Evolutionary conservation across 2,797 vertebrate species (phyloP).

Genomic region (Pseudochirops cupreus): DNA sequence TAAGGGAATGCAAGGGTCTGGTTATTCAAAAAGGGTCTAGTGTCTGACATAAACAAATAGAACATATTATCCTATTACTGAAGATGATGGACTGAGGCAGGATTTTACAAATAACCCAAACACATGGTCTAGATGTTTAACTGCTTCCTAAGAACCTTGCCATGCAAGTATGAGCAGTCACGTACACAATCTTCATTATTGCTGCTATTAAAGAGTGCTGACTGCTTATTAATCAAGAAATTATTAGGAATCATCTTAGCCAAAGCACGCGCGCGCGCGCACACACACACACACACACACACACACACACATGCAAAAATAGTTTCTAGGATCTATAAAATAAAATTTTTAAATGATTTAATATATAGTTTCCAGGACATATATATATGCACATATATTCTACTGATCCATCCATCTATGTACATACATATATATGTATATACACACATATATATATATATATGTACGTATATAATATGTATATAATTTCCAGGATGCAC

Average conservation of each 20-base stretch:
- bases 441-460: not conserved
- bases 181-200: not conserved
- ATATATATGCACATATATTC: no score
- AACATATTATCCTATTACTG: not conserved
- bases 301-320: no score
- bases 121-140: not conserved
- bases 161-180: not conserved
- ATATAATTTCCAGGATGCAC: not conserved
- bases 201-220: not conserved
- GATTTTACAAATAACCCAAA: constrained; percentile 8
- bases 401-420: not conserved
- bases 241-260: constrained; percentile 22
- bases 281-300: no score
- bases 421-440: not conserved
- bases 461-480: not conserved
- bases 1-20: not conserved
- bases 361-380: no score
- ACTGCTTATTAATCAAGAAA: not conserved
- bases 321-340: no score
- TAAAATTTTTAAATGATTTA: no score
- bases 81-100: constrained; percentile 13
- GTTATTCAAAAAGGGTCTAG: not conserved
- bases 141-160: not conserved
- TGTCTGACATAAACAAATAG: constrained; percentile 29
- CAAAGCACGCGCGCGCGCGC: not conserved